Conservation (phyloP, 1,140 invertebrate genomes). For the Vollenhovia emeryi region DNA sequence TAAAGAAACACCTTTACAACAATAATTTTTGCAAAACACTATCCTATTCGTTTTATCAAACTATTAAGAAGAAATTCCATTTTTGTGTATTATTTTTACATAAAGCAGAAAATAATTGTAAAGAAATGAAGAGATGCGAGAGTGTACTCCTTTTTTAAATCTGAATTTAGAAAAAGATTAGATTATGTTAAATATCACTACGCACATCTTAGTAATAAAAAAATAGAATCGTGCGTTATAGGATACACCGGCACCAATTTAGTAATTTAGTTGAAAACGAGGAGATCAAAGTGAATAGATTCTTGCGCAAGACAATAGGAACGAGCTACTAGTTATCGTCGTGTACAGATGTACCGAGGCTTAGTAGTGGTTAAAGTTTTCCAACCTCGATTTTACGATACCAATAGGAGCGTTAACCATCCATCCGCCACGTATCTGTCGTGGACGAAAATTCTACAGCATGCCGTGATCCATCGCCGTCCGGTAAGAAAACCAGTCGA, state of each 20-base stretch:
- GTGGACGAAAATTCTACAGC: neutral
- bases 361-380: neutral
- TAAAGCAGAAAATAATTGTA: constrained; percentile 11
- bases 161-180: no score
- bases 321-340: neutral
- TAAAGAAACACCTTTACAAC: neutral
- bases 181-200: neutral
- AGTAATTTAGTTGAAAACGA: neutral
- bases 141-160: no score
- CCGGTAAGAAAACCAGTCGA: constrained; percentile 15
- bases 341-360: neutral
- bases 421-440: neutral
- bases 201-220: neutral
- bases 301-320: neutral
- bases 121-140: neutral
- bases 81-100: neutral
- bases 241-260: constrained; percentile 16
- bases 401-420: neutral
- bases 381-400: neutral
- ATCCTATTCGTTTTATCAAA: neutral
- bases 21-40: constrained; percentile 1
- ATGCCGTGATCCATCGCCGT: constrained; percentile 22
- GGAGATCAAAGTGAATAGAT: neutral
- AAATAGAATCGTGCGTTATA: neutral
- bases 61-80: neutral